Evolutionary conservation across 2,113 vertebrate genomes (phyloP), one percentile per base, ranked within the genome.

Genomic region (Peromyscus leucopus): DNA sequence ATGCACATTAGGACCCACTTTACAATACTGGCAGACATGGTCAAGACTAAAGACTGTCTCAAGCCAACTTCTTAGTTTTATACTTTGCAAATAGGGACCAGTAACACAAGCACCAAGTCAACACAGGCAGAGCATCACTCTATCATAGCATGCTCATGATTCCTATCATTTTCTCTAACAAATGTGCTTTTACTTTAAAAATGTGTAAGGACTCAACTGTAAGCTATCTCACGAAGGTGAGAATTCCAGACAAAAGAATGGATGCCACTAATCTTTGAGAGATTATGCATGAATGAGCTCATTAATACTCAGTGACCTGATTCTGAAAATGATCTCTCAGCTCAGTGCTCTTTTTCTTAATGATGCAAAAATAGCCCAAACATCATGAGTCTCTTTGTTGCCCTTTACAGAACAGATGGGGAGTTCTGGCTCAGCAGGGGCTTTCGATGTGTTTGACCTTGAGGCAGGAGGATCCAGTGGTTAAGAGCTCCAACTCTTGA

Each of bases 251-350:
- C 65, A 16, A 67, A 84, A 93, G n/a, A 90, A 88, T 19, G 48
- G 46, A 26, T 28, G 7, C 71, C 76, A 80, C 76, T 94, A 65
- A 94, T 67, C 93, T 96, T 28, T 80, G 21, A 93, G 95, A 97
- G 78, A 80, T 67, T 57, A 88, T 36, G 75, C 24, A 42, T 90
- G 71, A 95, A 96, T 96, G 36, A 93, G 39, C 85, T 69, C 85
- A 92, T 94, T 75, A 97, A 90, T 94, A 89, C 90, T 93, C 80
- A 48, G 61, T 96, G 90, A 96, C 39, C 55, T 92, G 57, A 71
- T 95, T 97, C 93, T 95, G 91, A 92, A 95, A 94, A 84, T 16
- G 31, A 57, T 92, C 91, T 95, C 93, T 95, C 89, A 93, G 61
- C 63, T 96, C 80, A 89, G n/a, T 6, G 16, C 42, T 87, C 79